Conservation (phyloP, 2,888 invertebrate species). For the Himalopsyche anomala region DNA sequence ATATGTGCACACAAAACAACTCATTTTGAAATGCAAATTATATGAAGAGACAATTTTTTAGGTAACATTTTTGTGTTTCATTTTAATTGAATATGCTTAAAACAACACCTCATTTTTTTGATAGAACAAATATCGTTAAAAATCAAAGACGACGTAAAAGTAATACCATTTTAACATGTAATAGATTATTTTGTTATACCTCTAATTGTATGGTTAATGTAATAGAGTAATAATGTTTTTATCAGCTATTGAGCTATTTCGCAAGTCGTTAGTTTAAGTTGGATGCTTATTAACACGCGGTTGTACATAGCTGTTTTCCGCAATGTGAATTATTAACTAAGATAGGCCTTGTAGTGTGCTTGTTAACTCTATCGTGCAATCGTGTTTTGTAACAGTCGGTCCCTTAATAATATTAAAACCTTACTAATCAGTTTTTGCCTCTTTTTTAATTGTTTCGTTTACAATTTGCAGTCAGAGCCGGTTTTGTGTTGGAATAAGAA, state of each 20-base stretch:
- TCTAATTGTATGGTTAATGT: not conserved
- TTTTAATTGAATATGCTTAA: no score
- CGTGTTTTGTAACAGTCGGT: not conserved
- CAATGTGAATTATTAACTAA: constrained; percentile 55
- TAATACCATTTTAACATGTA: no score
- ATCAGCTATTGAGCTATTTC: not conserved
- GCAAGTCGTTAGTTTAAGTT: not conserved
- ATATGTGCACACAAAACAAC: no score
- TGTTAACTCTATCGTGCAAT: constrained; percentile 53
- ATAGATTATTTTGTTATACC: no score
- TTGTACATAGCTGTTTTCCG: constrained; percentile 42
- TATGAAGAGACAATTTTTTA: no score
- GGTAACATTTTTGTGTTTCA: no score
- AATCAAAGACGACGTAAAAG: no score
- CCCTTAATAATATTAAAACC: not conserved
- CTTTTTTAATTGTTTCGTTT: not conserved
- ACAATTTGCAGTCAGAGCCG: not conserved
- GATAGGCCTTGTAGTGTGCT: constrained; percentile 59
- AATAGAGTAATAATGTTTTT: not conserved
- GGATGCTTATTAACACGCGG: constrained; percentile 50
- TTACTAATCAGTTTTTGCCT: not conserved
- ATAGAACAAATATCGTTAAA: no score
- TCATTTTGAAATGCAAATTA: no score
- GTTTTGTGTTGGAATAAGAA: not conserved
- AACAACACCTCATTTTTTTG: no score